Conservation (phyloP, 2,113 vertebrate genomes). For the Nesogale talazaci region DNA sequence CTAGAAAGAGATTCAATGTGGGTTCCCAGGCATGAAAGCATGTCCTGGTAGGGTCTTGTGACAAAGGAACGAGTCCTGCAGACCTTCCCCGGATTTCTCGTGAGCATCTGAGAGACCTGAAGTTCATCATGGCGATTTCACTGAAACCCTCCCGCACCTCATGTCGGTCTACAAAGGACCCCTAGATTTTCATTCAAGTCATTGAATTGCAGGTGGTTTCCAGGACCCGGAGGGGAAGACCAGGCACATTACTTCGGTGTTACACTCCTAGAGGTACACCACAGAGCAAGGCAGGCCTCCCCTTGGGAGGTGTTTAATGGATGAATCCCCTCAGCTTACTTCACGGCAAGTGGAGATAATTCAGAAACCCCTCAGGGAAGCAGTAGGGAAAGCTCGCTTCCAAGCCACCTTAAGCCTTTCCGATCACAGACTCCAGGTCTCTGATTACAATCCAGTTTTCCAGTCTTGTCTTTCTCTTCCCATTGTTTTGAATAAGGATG, state of each 20-base stretch:
- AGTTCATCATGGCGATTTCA: background rate
- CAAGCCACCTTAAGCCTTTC: background rate
- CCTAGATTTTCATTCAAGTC: too few species aligned
- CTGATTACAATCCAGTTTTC: background rate
- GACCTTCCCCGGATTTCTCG: background rate
- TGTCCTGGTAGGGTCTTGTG: background rate
- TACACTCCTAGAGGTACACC: background rate
- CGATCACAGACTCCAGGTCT: background rate
- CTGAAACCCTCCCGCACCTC: background rate
- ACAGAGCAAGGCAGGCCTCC: background rate
- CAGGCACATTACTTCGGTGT: background rate
- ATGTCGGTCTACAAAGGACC: too few species aligned
- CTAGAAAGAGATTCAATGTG: background rate
- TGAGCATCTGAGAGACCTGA: background rate
- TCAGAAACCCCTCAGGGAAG: conserved; percentile 22
- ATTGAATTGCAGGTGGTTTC: background rate
- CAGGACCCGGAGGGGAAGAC: background rate
- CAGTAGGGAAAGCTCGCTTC: background rate
- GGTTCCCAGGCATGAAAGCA: background rate
- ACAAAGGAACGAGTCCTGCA: background rate
- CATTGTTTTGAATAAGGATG: background rate
- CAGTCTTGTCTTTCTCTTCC: background rate
- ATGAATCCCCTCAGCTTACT: conserved; percentile 4
- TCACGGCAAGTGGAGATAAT: background rate
- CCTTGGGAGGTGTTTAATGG: background rate